Conservation (phyloP, 2,797 vertebrate species). For the Chromis chromis region DNA sequence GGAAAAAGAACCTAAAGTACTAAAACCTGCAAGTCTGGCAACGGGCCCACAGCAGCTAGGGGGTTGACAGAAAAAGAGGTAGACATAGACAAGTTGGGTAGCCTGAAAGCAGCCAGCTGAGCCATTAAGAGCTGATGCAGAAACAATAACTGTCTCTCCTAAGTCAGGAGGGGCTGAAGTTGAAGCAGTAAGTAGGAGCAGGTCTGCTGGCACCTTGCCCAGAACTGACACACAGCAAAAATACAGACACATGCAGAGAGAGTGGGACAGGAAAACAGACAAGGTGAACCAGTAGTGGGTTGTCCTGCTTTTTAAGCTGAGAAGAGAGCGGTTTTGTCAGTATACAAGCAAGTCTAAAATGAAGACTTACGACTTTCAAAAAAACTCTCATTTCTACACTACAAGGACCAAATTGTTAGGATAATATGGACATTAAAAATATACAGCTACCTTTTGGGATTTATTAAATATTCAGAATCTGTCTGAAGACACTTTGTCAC, state of each 20-base stretch:
- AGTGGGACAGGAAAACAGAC: constrained; percentile 66
- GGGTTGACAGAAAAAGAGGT: constrained; percentile 71
- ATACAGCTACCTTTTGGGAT: not conserved
- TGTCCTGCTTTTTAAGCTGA: constrained; percentile 50
- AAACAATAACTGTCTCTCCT: constrained; percentile 81
- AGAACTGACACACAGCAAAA: constrained; percentile 68
- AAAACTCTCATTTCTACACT: not conserved
- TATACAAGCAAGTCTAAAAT: constrained; percentile 18
- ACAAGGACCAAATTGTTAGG: not conserved
- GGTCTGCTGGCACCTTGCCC: constrained; percentile 73
- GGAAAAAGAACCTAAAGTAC: constrained; percentile 46
- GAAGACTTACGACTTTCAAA: constrained; percentile 6
- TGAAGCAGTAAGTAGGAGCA: constrained; percentile 79
- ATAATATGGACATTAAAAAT: not conserved
- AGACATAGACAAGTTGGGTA: constrained; percentile 74
- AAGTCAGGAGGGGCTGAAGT: constrained; percentile 76
- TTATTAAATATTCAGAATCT: not conserved
- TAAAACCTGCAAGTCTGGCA: constrained; percentile 63
- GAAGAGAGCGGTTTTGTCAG: constrained; percentile 38
- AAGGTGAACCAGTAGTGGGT: constrained; percentile 64
- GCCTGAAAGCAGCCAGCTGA: constrained; percentile 78
- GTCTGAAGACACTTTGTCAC: not conserved
- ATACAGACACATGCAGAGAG: constrained; percentile 68
- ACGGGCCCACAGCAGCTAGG: constrained; percentile 60
- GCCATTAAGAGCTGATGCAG: constrained; percentile 81